Evolutionary conservation across 2,888 invertebrate species (phyloP).

Genomic region (Calliopum simillimum): DNA sequence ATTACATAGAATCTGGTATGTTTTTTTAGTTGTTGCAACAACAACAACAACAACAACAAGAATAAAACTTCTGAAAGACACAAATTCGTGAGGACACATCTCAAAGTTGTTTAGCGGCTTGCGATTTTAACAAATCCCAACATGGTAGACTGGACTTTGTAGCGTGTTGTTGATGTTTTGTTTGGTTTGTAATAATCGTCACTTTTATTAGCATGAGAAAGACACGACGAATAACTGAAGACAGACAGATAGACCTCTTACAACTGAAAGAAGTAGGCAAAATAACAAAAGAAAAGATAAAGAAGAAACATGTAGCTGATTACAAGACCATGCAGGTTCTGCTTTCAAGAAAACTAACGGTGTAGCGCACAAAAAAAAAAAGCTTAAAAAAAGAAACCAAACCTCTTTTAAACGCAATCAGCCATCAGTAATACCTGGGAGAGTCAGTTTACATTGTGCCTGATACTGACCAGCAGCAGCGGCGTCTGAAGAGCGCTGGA

Average conservation of each 20-base stretch:
- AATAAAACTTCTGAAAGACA: conserved; percentile 25
- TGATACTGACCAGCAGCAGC: neutral
- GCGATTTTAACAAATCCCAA: neutral
- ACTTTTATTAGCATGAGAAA: conserved; percentile 14
- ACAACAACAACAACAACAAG: conserved; percentile 42
- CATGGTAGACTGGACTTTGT: neutral
- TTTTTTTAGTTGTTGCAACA: conserved; percentile 43
- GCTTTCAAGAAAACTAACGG: conserved; percentile 18
- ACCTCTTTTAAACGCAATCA: too few relatives aligned
- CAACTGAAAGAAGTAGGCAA: neutral
- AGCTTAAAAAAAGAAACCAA: neutral
- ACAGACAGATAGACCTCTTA: neutral
- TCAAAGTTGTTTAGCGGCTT: conserved; percentile 4
- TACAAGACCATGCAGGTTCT: conserved; percentile 11
- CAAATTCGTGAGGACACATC: neutral
- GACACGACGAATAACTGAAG: neutral
- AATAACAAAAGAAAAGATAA: neutral
- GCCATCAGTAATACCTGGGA: too few relatives aligned
- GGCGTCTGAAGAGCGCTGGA: neutral
- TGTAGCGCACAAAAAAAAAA: conserved; percentile 16
- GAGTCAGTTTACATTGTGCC: neutral
- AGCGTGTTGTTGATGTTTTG: neutral
- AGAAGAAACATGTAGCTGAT: neutral
- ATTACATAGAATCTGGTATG: conserved; percentile 1
- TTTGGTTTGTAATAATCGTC: neutral